Percentiles rank a stretch among this genome's conserved stretches.
These are phyloP conservation scores for Scylla paramamosain DNA, from an alignment of 1,140 invertebrate species.

Conservation along the genomic window DNA sequence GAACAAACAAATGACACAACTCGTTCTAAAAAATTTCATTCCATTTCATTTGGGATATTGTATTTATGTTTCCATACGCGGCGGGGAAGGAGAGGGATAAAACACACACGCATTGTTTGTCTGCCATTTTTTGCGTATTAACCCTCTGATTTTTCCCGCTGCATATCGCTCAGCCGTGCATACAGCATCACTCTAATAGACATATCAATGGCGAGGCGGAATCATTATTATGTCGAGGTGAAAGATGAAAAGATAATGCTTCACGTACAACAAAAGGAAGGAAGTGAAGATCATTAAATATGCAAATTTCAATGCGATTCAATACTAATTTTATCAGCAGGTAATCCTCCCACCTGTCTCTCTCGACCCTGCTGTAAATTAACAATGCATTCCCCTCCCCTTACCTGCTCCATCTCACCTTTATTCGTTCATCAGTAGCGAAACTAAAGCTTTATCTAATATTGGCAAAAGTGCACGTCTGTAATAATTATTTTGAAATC, in stretches of 20 bases:
- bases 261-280: slow-evolving; percentile 32
- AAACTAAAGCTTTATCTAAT: no score
- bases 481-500: no score
- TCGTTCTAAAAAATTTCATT: not conserved
- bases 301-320: slow-evolving; percentile 38
- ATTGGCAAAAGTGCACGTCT: no score
- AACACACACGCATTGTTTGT: not conserved
- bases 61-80: not conserved
- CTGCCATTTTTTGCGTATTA: not conserved
- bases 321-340: slow-evolving; percentile 29
- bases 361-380: not conserved
- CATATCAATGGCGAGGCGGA: not conserved
- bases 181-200: not conserved
- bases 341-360: not conserved
- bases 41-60: not conserved
- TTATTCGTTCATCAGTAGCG: no score
- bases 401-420: not conserved
- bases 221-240: slow-evolving; percentile 14
- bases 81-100: not conserved
- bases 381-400: not conserved
- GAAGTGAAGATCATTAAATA: slow-evolving; percentile 36
- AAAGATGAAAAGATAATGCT: not conserved
- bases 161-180: not conserved
- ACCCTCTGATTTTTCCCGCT: not conserved
- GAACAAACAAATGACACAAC: not conserved